These are phyloP conservation scores for Telenomus remus DNA, from an alignment of 1,140 invertebrate genomes.

Conservation along the genomic window DNA sequence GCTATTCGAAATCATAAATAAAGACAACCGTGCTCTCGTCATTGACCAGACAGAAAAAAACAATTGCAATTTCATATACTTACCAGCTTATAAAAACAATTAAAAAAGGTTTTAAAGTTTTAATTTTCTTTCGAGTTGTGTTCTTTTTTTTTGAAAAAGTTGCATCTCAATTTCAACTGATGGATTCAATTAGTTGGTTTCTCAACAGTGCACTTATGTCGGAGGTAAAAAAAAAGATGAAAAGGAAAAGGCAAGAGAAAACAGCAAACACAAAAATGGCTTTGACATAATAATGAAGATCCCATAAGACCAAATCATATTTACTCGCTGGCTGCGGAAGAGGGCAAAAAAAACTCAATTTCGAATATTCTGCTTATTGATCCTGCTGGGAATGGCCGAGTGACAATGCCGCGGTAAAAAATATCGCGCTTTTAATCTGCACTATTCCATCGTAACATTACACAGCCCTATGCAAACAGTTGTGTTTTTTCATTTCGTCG, in stretches of 20 bases:
- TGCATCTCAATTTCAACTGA: too few species aligned
- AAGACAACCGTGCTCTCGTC: too few species aligned
- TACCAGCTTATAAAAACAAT: too few species aligned
- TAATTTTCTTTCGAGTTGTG: too few species aligned
- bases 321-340: slow-evolving; percentile 5
- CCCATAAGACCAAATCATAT: slow-evolving; percentile 27
- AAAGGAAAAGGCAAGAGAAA: too few species aligned
- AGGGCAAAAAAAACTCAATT: slow-evolving; percentile 21
- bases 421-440: slow-evolving; percentile 39
- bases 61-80: too few species aligned
- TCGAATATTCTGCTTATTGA: slow-evolving; percentile 34
- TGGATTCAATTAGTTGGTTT: slow-evolving; percentile 7
- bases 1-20: too few species aligned
- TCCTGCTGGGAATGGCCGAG: slow-evolving; percentile 12
- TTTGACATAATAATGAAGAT: slow-evolving; percentile 8
- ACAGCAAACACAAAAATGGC: slow-evolving; percentile 3
- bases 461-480: not conserved
- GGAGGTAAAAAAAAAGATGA: not conserved
- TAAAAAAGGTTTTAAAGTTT: too few species aligned
- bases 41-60: too few species aligned
- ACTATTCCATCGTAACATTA: slow-evolving; percentile 15
- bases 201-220: slow-evolving; percentile 10
- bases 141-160: too few species aligned
- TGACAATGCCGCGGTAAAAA: slow-evolving; percentile 25
- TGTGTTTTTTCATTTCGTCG: not conserved